Evolutionary conservation across 2,888 invertebrate species (phyloP), one percentile per base, ranked within the genome.

Genomic region (Minunthozetes semirufus): DNA sequence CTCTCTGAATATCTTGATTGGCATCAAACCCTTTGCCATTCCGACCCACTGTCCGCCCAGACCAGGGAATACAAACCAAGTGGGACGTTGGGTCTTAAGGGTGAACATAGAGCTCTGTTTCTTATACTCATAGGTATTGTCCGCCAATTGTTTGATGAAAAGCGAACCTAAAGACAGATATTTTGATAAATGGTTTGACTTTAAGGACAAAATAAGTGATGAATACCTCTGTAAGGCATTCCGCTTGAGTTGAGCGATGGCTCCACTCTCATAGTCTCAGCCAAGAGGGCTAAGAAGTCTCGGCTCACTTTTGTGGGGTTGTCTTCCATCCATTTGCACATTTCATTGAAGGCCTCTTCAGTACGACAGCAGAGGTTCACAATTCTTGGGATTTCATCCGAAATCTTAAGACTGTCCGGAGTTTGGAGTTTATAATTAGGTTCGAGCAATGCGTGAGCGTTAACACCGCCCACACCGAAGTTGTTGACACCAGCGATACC

Each of bases 21-120:
- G 61, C 61, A 63, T 73, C 56, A 73, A 66, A n/a, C n/a, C 61
- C 15, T 73, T 73, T 9, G 73, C 73, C 61, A 73, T 59, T 59
- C 59, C 73, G 25, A 59, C 29, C 61, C 48, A 53, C 22, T 59
- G 73, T 8, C 73, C 73, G 25, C 73, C 73, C 33, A 73, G 29
- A 71, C 98, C 98, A 61, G 94, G 91, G 85, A 94, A 98, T 78
- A 98, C 88, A 84, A 88, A 97, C 93, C 96, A 98, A 74, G 97
- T 85, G 0, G 96, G 94, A 15, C 92, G 87, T 78, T 87, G 87
- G 17, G 86, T 68, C 9, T 86, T 74, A 11, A 79, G 68, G 33
- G 79, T 77, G 3, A 1, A 87, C 78, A 87, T 87, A 17, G 86
- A 70, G 17, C 33, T 19, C 42, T 19, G 22, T 42, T 22, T 72